These are phyloP conservation scores for Calypte anna DNA, from an alignment of 2,113 vertebrate species.

Conservation along the genomic window DNA sequence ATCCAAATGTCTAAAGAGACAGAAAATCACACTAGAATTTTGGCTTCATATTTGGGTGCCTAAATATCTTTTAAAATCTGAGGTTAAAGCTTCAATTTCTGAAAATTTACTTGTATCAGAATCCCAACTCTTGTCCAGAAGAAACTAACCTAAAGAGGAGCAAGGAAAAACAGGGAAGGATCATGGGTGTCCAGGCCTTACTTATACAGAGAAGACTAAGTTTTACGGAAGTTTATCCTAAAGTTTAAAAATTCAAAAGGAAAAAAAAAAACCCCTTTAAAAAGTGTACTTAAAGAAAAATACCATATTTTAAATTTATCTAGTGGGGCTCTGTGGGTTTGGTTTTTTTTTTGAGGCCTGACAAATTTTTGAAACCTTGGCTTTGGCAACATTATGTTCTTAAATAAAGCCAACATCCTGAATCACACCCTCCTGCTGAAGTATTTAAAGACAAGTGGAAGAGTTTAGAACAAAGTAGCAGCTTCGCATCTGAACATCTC, in stretches of 20 bases:
- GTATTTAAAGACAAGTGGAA: background rate
- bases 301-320: background rate
- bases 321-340: background rate
- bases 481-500: background rate
- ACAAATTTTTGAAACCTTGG: background rate
- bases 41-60: background rate
- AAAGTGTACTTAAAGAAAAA: background rate
- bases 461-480: slow-evolving; percentile 31
- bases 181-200: background rate
- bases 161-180: background rate
- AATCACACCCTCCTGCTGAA: background rate
- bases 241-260: background rate
- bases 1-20: background rate
- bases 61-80: background rate
- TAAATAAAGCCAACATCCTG: background rate
- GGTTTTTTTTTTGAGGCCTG: background rate
- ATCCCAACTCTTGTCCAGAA: background rate
- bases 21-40: background rate
- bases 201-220: background rate
- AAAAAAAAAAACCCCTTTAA: background rate
- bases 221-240: background rate
- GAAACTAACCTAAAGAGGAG: background rate
- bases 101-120: background rate
- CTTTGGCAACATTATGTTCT: background rate
- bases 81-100: background rate